Conservation (phyloP, 2,797 vertebrate genomes). For the Poecilia gillii region DNA sequence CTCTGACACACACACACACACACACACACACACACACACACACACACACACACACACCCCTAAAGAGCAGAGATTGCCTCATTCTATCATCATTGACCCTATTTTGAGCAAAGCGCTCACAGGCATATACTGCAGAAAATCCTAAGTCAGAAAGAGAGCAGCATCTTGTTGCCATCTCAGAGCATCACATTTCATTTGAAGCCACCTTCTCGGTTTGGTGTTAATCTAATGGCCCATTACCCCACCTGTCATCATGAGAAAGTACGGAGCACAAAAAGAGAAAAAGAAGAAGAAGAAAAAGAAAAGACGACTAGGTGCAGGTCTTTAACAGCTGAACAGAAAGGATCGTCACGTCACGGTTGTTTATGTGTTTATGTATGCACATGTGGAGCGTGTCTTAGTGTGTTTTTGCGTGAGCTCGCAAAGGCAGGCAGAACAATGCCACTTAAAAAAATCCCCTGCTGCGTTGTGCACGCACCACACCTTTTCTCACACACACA, state of each 20-base stretch:
- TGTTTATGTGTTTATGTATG: constrained; percentile 15
- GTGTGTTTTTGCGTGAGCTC: constrained; percentile 28
- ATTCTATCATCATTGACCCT: constrained; percentile 83
- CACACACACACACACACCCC: constrained; percentile 51
- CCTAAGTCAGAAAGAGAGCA: constrained; percentile 54
- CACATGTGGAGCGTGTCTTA: constrained; percentile 4
- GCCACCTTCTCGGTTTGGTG: constrained; percentile 61
- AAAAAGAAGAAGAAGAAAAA: not conserved
- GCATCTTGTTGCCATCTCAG: constrained; percentile 62
- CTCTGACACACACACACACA: constrained; percentile 46
- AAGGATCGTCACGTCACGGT: constrained; percentile 38
- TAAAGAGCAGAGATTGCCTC: constrained; percentile 79
- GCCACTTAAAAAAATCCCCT: constrained; percentile 53
- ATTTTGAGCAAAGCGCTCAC: constrained; percentile 64
- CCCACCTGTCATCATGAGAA: constrained; percentile 65
- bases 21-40: constrained; percentile 51
- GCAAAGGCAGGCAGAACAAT: constrained; percentile 60
- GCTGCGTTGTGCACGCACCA: constrained; percentile 3
- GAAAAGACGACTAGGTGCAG: constrained; percentile 41
- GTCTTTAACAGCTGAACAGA: constrained; percentile 45
- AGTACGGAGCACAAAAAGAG: constrained; percentile 37
- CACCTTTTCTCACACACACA: constrained; percentile 12
- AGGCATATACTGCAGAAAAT: constrained; percentile 54
- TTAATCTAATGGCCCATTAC: constrained; percentile 74
- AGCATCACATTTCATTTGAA: constrained; percentile 56